phyloP scores from a whole-genome alignment of 2,888 invertebrate genomes.

The Drosophila anomalata region DNA sequence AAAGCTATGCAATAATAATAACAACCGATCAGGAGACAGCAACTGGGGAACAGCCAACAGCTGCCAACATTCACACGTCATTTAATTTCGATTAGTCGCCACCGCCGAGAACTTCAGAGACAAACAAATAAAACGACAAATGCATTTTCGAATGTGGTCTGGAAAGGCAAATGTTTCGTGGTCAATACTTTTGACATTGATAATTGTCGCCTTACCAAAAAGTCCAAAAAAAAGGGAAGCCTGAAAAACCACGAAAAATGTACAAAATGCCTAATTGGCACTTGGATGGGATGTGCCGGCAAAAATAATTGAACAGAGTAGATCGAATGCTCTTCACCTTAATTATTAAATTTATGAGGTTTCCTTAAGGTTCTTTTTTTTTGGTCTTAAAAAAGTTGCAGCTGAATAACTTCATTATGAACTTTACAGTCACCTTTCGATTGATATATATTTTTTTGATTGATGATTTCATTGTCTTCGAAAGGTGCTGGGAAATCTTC shows the following conservation, averaged over 20 bases:
- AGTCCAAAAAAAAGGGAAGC: slow-evolving; percentile 1
- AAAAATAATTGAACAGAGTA: slow-evolving; percentile 17
- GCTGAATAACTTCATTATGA: slow-evolving; percentile 27
- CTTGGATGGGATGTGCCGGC: slow-evolving; percentile 39
- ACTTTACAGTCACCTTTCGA: slow-evolving; percentile 29
- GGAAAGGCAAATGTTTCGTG: slow-evolving; percentile 57
- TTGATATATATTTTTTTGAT: slow-evolving; percentile 24
- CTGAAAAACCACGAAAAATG: slow-evolving; percentile 47
- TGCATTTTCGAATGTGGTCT: slow-evolving; percentile 52
- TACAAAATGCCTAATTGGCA: slow-evolving; percentile 82
- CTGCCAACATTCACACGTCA: slow-evolving; percentile 83
- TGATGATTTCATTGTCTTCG: slow-evolving; percentile 22
- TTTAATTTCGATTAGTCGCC: slow-evolving; percentile 83
- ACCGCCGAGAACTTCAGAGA: slow-evolving; percentile 30
- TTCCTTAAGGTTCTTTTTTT: slow-evolving; percentile 7
- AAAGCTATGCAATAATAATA: slow-evolving; percentile 59
- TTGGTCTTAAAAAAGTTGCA: slow-evolving; percentile 17
- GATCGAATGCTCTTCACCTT: slow-evolving; percentile 16
- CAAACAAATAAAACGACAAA: slow-evolving; percentile 53
- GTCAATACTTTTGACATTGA: slow-evolving; percentile 42
- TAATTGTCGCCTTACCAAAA: slow-evolving; percentile 63
- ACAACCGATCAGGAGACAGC: slow-evolving; percentile 25
- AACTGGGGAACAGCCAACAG: slow-evolving; percentile 56
- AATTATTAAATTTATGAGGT: slow-evolving; percentile 30
- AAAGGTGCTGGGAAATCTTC: slow-evolving; percentile 17